Conservation (phyloP, 1,140 invertebrate species). For the Meloidogyne exigua region DNA sequence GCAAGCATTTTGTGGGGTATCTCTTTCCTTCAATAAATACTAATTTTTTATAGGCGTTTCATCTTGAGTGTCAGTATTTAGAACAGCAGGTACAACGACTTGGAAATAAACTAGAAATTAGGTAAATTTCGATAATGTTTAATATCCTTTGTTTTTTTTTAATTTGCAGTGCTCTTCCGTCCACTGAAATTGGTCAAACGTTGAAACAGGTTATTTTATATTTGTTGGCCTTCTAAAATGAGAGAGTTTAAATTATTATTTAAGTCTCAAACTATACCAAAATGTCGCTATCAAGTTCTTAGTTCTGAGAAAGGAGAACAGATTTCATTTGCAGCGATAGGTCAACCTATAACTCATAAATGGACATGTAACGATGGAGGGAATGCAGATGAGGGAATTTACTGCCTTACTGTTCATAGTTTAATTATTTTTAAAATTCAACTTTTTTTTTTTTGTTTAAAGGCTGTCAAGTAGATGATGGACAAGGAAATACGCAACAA, state of each 20-base stretch:
- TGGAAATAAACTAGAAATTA: slow-evolving; percentile 41
- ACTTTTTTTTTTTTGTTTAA: neutral
- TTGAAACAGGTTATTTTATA: neutral
- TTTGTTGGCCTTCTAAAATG: neutral
- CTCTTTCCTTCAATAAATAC: neutral
- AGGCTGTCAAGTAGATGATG: slow-evolving; percentile 44
- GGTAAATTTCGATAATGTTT: slow-evolving; percentile 10
- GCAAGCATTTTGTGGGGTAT: neutral
- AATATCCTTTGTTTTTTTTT: neutral
- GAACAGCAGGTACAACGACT: slow-evolving; percentile 30
- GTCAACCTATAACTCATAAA: slow-evolving; percentile 33
- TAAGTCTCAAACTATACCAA: slow-evolving; percentile 26
- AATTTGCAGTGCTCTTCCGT: slow-evolving; percentile 26
- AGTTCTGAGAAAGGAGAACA: slow-evolving; percentile 18
- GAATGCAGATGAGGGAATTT: slow-evolving; percentile 26
- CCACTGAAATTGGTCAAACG: slow-evolving; percentile 29
- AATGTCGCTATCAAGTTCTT: slow-evolving; percentile 40
- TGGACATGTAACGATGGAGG: slow-evolving; percentile 36
- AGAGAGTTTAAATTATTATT: neutral
- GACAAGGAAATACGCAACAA: slow-evolving; percentile 41
- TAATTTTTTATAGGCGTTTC: slow-evolving; percentile 27
- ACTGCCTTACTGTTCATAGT: slow-evolving; percentile 46
- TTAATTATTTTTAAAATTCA: neutral
- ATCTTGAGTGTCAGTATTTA: slow-evolving; percentile 46
- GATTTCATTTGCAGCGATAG: slow-evolving; percentile 39